Evolutionary conservation across 2,797 vertebrate species (phyloP).

Genomic region (Enteromius fasciolatus): DNA sequence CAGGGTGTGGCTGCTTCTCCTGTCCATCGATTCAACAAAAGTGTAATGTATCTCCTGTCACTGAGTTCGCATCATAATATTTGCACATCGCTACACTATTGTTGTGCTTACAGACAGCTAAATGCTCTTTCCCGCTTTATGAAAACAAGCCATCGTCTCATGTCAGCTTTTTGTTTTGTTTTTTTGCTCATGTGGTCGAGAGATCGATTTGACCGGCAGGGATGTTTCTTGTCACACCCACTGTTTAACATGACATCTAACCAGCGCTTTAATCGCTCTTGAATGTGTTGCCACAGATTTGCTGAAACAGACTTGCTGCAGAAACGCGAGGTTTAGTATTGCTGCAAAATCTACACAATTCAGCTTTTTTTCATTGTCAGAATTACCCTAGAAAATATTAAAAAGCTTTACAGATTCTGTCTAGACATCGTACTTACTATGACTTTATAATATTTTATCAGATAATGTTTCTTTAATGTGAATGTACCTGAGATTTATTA

Average conservation of each 20-base stretch:
- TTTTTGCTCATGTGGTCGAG: slow-evolving; percentile 25
- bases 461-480: not conserved
- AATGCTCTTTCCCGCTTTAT: slow-evolving; percentile 26
- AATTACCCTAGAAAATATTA: not conserved
- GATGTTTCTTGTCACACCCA: slow-evolving; percentile 37
- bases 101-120: slow-evolving; percentile 19
- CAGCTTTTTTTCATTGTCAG: not conserved
- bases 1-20: slow-evolving; percentile 36
- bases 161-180: slow-evolving; percentile 6
- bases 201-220: slow-evolving; percentile 24
- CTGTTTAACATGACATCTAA: slow-evolving; percentile 14
- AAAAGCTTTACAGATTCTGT: not conserved
- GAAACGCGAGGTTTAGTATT: not conserved
- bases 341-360: not conserved
- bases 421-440: not conserved
- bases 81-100: slow-evolving; percentile 38
- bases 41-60: slow-evolving; percentile 47
- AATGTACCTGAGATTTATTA: not conserved
- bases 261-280: slow-evolving; percentile 29
- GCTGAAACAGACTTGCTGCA: not conserved
- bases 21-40: slow-evolving; percentile 45
- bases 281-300: not conserved
- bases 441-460: not conserved
- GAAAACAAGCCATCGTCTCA: slow-evolving; percentile 27
- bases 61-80: slow-evolving; percentile 41